phyloP scores from a whole-genome alignment of 2,113 vertebrate genomes.

The Chelonoidis abingdonii region DNA sequence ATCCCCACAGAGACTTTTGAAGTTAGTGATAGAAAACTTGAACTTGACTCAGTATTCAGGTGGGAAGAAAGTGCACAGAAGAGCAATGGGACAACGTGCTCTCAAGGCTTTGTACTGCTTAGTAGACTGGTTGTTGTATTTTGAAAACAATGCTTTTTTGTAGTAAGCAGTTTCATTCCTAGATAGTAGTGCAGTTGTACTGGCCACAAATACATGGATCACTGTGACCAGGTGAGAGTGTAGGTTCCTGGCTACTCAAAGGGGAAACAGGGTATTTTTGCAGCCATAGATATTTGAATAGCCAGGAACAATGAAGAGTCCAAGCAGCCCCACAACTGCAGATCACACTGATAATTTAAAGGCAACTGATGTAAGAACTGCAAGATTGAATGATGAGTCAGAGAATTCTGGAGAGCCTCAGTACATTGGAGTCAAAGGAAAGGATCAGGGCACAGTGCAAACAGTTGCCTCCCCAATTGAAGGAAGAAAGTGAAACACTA shows the following conservation, averaged over 20 bases:
- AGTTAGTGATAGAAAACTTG: neutral
- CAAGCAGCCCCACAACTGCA: neutral
- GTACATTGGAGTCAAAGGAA: neutral
- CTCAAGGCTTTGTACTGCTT: neutral
- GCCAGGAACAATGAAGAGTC: neutral
- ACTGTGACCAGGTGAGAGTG: neutral
- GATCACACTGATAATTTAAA: slow-evolving; percentile 13
- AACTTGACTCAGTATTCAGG: neutral
- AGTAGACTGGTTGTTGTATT: neutral
- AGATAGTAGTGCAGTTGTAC: neutral
- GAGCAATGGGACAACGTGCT: neutral
- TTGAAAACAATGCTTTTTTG: neutral
- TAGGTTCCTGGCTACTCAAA: slow-evolving; percentile 30
- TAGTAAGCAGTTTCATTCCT: neutral
- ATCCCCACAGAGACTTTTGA: neutral
- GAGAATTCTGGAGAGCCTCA: neutral
- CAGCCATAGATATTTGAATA: neutral
- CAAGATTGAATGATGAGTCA: neutral
- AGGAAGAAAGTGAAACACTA: slow-evolving; percentile 30
- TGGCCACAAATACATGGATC: neutral
- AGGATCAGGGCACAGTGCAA: neutral
- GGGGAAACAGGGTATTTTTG: neutral
- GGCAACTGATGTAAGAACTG: neutral
- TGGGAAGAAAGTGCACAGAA: neutral
- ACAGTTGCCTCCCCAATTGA: neutral